These are phyloP conservation scores for Nannospalax galili DNA, from an alignment of 2,113 vertebrate genomes.

Conservation along the genomic window DNA sequence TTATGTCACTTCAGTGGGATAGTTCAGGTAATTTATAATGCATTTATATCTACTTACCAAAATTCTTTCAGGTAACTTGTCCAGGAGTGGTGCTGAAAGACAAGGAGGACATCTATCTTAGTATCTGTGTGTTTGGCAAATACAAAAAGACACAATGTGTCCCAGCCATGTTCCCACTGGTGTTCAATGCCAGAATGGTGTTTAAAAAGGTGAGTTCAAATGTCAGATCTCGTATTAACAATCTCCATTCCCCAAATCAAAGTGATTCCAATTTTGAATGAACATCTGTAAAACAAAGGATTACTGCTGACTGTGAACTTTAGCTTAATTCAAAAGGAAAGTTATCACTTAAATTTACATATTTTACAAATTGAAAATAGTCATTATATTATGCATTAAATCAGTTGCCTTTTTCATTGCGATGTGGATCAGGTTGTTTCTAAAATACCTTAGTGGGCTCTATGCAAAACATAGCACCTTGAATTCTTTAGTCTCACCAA, in stretches of 20 bases:
- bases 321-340: conserved; percentile 52
- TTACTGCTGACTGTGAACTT: conserved; percentile 5
- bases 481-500: conserved; percentile 12
- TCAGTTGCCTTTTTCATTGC: conserved; percentile 33
- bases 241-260: no score
- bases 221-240: no score
- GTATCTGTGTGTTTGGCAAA: conserved; percentile 93
- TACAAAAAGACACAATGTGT: conserved; percentile 90
- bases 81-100: conserved; percentile 90
- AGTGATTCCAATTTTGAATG: no score
- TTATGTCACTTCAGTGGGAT: conserved; percentile 60
- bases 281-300: no score
- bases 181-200: conserved; percentile 92
- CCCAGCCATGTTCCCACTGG: conserved; percentile 91
- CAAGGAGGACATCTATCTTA: conserved; percentile 91
- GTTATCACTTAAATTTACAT: conserved; percentile 24
- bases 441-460: conserved; percentile 29
- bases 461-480: conserved; percentile 9
- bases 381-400: conserved; percentile 3
- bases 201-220: conserved; percentile 94
- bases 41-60: background rate
- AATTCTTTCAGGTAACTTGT: conserved; percentile 91
- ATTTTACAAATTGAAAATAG: conserved; percentile 51
- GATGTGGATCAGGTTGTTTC: background rate
- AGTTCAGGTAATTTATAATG: conserved; percentile 68